These are phyloP conservation scores for Oasisia sp. DNA, from an alignment of 2,888 invertebrate species.

Conservation along the genomic window DNA sequence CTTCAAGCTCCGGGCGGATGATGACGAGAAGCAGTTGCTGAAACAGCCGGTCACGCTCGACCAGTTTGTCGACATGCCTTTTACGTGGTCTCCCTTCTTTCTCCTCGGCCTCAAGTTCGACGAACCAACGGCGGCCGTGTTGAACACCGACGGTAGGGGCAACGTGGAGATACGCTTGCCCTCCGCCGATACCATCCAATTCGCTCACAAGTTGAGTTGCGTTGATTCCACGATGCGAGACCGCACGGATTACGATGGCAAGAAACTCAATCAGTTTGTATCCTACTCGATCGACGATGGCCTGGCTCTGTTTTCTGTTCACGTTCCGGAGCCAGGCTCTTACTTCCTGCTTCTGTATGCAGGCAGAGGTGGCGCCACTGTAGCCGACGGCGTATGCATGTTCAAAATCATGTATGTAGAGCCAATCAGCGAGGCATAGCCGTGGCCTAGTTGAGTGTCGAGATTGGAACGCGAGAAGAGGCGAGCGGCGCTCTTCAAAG, in stretches of 20 bases:
- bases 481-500: slow-evolving; percentile 81
- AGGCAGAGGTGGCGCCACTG: slow-evolving; percentile 50
- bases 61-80: slow-evolving; percentile 96
- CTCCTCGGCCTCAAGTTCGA: slow-evolving; percentile 92
- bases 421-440: slow-evolving; percentile 96
- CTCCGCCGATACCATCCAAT: slow-evolving; percentile 92
- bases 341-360: slow-evolving; percentile 82
- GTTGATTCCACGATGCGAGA: slow-evolving; percentile 75
- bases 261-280: slow-evolving; percentile 94
- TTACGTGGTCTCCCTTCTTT: slow-evolving; percentile 93
- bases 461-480: slow-evolving; percentile 99
- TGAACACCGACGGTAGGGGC: slow-evolving; percentile 95
- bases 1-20: slow-evolving; percentile 97
- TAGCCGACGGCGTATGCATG: slow-evolving; percentile 78
- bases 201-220: slow-evolving; percentile 98
- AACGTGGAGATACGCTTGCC: slow-evolving; percentile 98
- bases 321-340: slow-evolving; percentile 94
- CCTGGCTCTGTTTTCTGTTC: slow-evolving; percentile 89
- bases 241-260: slow-evolving; percentile 80
- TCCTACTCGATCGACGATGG: slow-evolving; percentile 84
- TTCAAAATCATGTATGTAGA: slow-evolving; percentile 72
- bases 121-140: slow-evolving; percentile 77
- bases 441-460: slow-evolving; percentile 97
- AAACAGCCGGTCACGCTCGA: slow-evolving; percentile 89
- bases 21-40: slow-evolving; percentile 95